Evolutionary conservation across 2,888 invertebrate species (phyloP), one percentile per base, ranked within the genome.

Genomic region (Brachylomia viminalis): DNA sequence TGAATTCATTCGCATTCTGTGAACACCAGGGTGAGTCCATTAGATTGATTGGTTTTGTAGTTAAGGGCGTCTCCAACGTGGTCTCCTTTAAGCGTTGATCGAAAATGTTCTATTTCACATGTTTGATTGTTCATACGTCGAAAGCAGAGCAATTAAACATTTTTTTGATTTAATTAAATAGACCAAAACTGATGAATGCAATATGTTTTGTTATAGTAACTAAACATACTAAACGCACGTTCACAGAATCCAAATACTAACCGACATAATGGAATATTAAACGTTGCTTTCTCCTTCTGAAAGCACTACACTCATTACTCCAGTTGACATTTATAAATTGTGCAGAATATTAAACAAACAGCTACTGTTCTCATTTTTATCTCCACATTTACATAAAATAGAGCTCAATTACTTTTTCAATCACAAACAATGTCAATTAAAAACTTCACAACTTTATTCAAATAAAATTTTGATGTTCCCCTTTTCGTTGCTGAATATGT

Each of bases 381-480:
- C 72, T 70, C 52, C 42, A 49, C 23, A 77, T 70, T 82, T 72
- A 58, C 67, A 77, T 82, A 62, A 72, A 84, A 81, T 65, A 71
- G 54, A 38, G 69, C 70, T 81, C 58, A 76, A 82, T 81, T 73
- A 85, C 77, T 69, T 75, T 80, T 68, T 49, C 59, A 68, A 75
- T 76, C 65, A 42, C 64, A 59, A 82, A 70, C 82, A 76, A 54
- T 70, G 77, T 72, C 85, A 85, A 85, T 81, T 85, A 76, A 49
- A 77, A 84, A 75, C 47, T 72, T 27, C 47, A 20, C 73, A 84
- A 80, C 75, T 84, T 67, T 80, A 70, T 62, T 65, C 58, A 80
- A 77, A 73, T 71, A 66, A 58, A 87, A 87, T 85, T 86, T 79
- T 75, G 66, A 82, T 75, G 68, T 75, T 59, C 75, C 70, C 59